These are phyloP conservation scores for Dromococcyx pavoninus DNA, from an alignment of 2,797 vertebrate species.

Conservation along the genomic window DNA sequence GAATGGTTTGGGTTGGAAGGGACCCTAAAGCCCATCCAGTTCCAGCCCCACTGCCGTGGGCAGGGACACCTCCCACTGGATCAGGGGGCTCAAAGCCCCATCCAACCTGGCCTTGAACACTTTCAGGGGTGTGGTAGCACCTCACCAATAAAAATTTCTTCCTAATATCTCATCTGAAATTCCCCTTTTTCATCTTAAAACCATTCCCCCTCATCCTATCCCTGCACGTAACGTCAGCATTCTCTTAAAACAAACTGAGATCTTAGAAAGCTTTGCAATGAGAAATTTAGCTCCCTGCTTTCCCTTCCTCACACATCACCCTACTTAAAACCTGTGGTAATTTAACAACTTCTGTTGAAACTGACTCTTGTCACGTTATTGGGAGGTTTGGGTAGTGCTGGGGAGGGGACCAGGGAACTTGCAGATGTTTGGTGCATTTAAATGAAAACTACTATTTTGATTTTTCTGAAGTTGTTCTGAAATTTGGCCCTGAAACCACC, in stretches of 20 bases:
- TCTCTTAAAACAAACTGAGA: neutral
- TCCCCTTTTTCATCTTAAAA: too few species aligned
- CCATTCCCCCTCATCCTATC: too few species aligned
- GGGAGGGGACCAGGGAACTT: neutral
- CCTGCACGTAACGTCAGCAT: neutral
- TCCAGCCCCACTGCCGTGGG: too few species aligned
- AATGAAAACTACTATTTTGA: neutral
- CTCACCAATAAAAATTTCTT: too few species aligned
- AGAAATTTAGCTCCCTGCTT: neutral
- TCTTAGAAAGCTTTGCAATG: neutral
- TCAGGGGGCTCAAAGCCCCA: too few species aligned
- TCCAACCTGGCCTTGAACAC: too few species aligned
- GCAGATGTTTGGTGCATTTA: neutral
- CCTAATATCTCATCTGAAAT: too few species aligned
- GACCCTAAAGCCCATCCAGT: too few species aligned
- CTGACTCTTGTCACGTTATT: neutral
- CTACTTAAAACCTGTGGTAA: neutral
- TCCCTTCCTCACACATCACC: accelerated
- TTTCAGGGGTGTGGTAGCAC: too few species aligned
- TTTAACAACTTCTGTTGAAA: neutral
- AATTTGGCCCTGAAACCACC: neutral
- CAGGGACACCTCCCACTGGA: too few species aligned
- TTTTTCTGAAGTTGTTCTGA: neutral
- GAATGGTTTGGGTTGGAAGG: too few species aligned
- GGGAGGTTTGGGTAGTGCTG: neutral